A percentile compares a stretch with the other conserved stretches of the same genome.
Evolutionary conservation across 2,113 vertebrate genomes (phyloP).

Genomic region (Lepisosteus osseus): DNA sequence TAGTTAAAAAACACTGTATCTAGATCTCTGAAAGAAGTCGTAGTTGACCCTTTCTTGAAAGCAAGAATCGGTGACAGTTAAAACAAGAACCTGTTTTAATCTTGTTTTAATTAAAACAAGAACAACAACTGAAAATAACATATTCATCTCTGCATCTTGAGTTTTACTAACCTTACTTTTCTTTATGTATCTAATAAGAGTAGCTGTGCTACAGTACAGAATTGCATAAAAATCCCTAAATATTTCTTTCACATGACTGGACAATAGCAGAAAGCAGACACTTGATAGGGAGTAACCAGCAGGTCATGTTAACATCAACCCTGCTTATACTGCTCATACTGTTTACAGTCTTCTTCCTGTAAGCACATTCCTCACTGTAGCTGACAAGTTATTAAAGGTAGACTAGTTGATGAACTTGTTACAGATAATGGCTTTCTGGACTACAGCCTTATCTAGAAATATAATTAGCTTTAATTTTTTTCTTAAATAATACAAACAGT

Average conservation of each 20-base stretch:
- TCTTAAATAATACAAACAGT: too few relatives aligned
- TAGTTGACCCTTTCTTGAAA: neutral
- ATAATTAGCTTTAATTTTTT: too few relatives aligned
- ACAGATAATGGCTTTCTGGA: too few relatives aligned
- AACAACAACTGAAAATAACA: too few relatives aligned
- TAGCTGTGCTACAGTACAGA: neutral
- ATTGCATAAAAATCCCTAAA: neutral
- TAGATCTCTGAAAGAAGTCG: slow-evolving; percentile 15
- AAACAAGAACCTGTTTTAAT: too few relatives aligned
- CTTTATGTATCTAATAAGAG: neutral
- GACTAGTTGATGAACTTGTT: slow-evolving; percentile 27
- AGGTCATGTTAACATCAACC: slow-evolving; percentile 40
- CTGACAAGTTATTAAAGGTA: slow-evolving; percentile 21
- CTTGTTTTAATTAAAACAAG: too few relatives aligned
- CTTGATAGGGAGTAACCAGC: slow-evolving; percentile 34
- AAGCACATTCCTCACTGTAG: slow-evolving; percentile 7
- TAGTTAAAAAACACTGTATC: slow-evolving; percentile 17
- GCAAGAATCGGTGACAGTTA: too few relatives aligned
- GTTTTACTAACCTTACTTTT: too few relatives aligned
- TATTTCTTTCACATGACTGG: neutral
- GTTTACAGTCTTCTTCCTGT: slow-evolving; percentile 21
- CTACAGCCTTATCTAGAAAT: too few relatives aligned
- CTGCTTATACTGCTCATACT: slow-evolving; percentile 48
- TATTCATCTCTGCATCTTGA: too few relatives aligned
- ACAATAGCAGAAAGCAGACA: slow-evolving; percentile 35